Percentiles rank a stretch among this genome's conserved stretches.
phyloP scores from a whole-genome alignment of 1,140 invertebrate species.

The Chrysopa pallens region DNA sequence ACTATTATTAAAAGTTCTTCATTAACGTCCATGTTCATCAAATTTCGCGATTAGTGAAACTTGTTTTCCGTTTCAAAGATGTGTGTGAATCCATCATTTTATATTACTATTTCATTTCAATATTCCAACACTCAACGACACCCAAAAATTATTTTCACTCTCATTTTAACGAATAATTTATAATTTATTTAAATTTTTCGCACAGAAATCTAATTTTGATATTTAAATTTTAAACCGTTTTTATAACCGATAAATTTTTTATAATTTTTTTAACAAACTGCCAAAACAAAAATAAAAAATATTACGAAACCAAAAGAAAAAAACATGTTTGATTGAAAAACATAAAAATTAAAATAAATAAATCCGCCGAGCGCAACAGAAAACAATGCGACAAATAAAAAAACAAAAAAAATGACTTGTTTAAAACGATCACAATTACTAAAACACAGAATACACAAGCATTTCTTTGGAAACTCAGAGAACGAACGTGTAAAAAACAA shows the following conservation, averaged over 20 bases:
- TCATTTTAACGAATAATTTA: too few species aligned
- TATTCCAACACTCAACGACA: too few species aligned
- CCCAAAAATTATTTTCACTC: too few species aligned
- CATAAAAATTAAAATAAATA: neutral
- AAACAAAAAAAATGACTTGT: neutral
- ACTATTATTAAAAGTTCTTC: too few species aligned
- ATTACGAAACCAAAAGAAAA: neutral
- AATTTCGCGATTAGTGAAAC: too few species aligned
- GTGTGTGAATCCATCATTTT: too few species aligned
- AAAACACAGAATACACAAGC: neutral
- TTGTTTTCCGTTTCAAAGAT: too few species aligned
- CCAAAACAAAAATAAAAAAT: neutral
- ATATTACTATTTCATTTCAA: too few species aligned
- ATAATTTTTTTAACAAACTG: neutral
- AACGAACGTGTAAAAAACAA: neutral
- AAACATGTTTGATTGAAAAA: neutral
- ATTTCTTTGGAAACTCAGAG: neutral
- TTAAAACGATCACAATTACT: neutral
- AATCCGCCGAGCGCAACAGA: conserved; percentile 5
- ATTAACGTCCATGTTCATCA: too few species aligned
- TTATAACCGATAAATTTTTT: neutral
- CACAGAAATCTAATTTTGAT: neutral
- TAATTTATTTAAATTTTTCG: too few species aligned
- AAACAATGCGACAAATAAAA: conserved; percentile 4
- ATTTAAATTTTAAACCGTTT: neutral